Conservation (phyloP, 2,113 vertebrate species). For the Spermophilus dauricus region DNA sequence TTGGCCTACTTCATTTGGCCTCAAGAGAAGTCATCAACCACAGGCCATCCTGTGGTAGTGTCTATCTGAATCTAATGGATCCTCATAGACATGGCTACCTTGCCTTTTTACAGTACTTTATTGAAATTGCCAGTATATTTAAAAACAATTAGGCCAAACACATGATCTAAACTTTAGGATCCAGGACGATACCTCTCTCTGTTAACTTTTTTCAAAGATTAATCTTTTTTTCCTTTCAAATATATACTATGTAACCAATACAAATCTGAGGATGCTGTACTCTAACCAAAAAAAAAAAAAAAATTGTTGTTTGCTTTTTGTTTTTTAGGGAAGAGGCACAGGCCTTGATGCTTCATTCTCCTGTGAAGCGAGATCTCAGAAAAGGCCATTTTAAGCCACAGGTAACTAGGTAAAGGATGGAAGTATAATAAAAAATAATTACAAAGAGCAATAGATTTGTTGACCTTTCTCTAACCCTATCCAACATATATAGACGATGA, state of each 20-base stretch:
- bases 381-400: not conserved
- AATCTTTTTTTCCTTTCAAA: not conserved
- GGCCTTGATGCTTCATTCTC: not conserved
- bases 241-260: not conserved
- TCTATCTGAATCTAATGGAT: not conserved
- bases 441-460: not conserved
- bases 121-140: not conserved
- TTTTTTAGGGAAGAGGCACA: not conserved
- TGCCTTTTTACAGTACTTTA: not conserved
- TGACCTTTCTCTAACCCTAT: not conserved
- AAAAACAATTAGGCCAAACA: not conserved
- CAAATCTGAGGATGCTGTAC: not conserved
- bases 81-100: not conserved
- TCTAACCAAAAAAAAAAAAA: not conserved
- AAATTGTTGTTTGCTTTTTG: not conserved
- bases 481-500: not conserved
- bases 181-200: not conserved
- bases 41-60: not conserved
- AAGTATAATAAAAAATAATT: not conserved
- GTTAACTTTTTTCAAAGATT: not conserved
- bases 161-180: not conserved
- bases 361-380: not conserved
- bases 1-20: conserved; percentile 28
- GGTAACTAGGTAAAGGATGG: not conserved
- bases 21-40: not conserved